Conservation (phyloP, 2,888 invertebrate genomes). For the Tetheella fluctuosa region DNA sequence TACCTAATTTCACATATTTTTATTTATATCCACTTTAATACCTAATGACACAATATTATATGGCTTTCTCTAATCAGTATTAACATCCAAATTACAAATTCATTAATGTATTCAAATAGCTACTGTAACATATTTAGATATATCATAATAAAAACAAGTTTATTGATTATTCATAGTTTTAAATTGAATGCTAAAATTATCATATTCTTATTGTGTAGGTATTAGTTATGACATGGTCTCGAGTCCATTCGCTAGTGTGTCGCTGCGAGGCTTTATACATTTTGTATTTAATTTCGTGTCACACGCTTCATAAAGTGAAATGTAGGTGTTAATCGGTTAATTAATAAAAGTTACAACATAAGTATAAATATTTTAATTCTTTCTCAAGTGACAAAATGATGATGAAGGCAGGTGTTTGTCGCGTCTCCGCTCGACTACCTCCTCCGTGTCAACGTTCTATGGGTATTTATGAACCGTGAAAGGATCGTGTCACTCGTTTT, state of each 20-base stretch:
- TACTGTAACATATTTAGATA: constrained; percentile 46
- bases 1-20: constrained; percentile 22
- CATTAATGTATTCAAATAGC: constrained; percentile 41
- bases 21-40: constrained; percentile 18
- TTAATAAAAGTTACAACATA: not conserved
- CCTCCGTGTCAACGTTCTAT: constrained; percentile 33
- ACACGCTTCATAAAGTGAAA: constrained; percentile 6
- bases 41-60: constrained; percentile 24
- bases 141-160: constrained; percentile 46
- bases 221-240: constrained; percentile 20
- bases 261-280: not conserved
- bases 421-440: constrained; percentile 54
- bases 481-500: constrained; percentile 44
- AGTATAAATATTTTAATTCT: not conserved
- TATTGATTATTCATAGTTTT: constrained; percentile 54
- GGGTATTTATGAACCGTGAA: constrained; percentile 54
- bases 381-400: constrained; percentile 16
- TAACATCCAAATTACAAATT: constrained; percentile 36
- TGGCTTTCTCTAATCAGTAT: constrained; percentile 39
- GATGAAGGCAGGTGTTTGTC: constrained; percentile 29
- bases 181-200: constrained; percentile 50
- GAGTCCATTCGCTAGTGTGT: not conserved
- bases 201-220: constrained; percentile 39
- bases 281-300: not conserved
- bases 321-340: constrained; percentile 7